Evolutionary conservation across 64 coral and sea anemone species (phyloP).

Genomic region (Trachythela sp.): DNA sequence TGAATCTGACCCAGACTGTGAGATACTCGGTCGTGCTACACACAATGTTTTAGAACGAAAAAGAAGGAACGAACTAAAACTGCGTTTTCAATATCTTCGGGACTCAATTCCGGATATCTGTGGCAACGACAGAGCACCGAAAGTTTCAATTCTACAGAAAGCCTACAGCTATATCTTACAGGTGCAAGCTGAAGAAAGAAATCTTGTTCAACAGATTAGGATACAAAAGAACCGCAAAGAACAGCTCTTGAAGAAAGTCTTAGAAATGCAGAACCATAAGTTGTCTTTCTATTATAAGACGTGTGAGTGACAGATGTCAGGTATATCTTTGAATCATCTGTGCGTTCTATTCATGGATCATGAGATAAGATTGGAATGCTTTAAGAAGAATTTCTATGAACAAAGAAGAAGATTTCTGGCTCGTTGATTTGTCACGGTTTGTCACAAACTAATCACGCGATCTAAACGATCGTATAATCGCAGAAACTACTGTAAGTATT

Average conservation of each 20-base stretch:
- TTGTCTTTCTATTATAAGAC: neutral
- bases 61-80: constrained; percentile 18
- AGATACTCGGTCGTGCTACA: neutral
- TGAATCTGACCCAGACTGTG: neutral
- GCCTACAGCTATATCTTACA: neutral
- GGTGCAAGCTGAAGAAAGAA: neutral
- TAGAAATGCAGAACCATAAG: neutral
- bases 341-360: too few relatives aligned
- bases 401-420: neutral
- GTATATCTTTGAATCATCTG: neutral
- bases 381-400: neutral
- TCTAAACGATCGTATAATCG: neutral
- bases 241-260: neutral
- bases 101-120: neutral
- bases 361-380: neutral
- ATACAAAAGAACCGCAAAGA: neutral
- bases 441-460: neutral
- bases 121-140: neutral
- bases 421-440: neutral
- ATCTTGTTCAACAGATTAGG: neutral
- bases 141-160: constrained; percentile 13
- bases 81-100: constrained; percentile 6
- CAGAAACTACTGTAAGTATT: too few relatives aligned
- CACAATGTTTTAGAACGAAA: neutral
- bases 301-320: neutral